Evolutionary conservation across 2,113 vertebrate species (phyloP), one percentile per base, ranked within the genome.

Genomic region (Pandion haliaetus): DNA sequence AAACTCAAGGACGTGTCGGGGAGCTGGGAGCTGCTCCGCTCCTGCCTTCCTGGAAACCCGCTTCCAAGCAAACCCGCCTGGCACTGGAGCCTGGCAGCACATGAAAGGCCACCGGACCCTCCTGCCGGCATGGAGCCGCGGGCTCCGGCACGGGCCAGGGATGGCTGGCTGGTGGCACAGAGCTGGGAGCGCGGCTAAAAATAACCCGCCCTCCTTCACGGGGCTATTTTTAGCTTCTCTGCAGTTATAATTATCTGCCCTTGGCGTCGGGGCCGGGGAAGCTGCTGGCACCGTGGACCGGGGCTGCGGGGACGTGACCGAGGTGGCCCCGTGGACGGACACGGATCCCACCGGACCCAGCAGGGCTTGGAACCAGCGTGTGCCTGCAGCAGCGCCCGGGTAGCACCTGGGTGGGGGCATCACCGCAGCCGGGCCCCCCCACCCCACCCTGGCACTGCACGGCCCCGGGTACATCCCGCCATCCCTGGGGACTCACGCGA

Each of bases 391-490:
- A 10, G 36, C 4, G 1, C 10, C 8, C 1, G 12, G 36, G 38
- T 24, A 36, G 44, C 32, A 20, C 44, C 4, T 7, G 13, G 55
- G 50, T 23, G 86, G 59, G 28, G 32, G 17, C 26, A 9, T 24
- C 47, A 5, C 65, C 3, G 5, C 84, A 42, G 31, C 16, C 5
- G 6, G 13, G 52, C 42, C 5, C 32, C 63, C 17, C 23, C 20
- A 2, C 26, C 50, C 52, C 15, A 3, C 15, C 21, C 18, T 1
- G 2, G 47, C 69, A 31, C 14, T 15, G 5, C 32, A 0, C 5
- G 5, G 34, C 59, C 24, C 62, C 3, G 9, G 24, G n/a, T 8
- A 13, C 17, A 16, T 20, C 49, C 50, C 42, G 2, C 6, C 21
- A 1, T 18, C 61, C 28, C 61, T 2, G 29, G 50, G 44, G 23